phyloP scores from a whole-genome alignment of 2,797 vertebrate species.

The Parauchenoglanis ngamensis region DNA sequence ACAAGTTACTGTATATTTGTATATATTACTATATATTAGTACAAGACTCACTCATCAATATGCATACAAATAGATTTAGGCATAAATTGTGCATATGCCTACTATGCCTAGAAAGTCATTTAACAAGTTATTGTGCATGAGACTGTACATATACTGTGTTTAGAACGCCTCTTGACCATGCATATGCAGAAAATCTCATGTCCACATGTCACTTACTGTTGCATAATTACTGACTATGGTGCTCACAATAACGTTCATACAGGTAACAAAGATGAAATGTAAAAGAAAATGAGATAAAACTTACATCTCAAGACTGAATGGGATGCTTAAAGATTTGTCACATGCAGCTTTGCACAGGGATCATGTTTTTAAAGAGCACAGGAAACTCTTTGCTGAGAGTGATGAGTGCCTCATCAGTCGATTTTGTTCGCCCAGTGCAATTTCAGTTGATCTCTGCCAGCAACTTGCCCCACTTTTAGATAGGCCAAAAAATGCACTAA shows the following conservation, averaged over 20 bases:
- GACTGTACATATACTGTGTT: background rate
- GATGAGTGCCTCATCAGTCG: background rate
- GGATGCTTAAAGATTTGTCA: background rate
- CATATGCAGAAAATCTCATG: background rate
- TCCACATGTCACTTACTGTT: background rate
- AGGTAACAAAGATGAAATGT: background rate
- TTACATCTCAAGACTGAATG: background rate
- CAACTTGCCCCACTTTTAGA: background rate
- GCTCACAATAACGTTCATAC: background rate
- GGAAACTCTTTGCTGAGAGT: background rate
- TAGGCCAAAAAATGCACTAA: background rate
- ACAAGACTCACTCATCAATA: background rate
- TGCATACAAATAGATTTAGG: background rate
- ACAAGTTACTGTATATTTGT: background rate
- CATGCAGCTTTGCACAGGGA: background rate
- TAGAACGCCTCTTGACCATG: background rate
- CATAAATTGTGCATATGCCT: background rate
- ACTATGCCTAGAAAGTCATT: background rate
- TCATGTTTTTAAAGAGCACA: too few species aligned
- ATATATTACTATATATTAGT: background rate
- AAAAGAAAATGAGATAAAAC: constrained; percentile 5
- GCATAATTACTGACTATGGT: background rate
- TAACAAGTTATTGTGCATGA: background rate
- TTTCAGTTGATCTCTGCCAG: background rate
- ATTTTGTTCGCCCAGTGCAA: background rate